These are phyloP conservation scores for Sylvicola cinctus DNA, from an alignment of 2,888 invertebrate genomes.

Conservation along the genomic window DNA sequence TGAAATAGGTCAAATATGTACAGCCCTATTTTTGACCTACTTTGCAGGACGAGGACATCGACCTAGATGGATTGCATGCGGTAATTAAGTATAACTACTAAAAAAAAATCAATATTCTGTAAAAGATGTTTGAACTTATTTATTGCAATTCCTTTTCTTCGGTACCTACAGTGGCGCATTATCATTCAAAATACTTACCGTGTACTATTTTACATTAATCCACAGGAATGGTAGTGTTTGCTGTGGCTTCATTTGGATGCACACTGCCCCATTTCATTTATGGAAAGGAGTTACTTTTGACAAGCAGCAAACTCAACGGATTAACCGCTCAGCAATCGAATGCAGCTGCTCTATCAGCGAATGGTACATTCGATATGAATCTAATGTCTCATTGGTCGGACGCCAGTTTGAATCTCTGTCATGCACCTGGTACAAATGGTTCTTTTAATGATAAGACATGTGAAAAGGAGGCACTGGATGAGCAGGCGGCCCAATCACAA, in stretches of 20 bases:
- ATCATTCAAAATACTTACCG: neutral
- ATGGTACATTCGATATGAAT: conserved; percentile 7
- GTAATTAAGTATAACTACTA: too few relatives aligned
- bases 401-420: conserved; percentile 21
- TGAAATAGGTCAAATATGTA: conserved; percentile 83
- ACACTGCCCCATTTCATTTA: conserved; percentile 75
- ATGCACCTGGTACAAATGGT: conserved; percentile 9
- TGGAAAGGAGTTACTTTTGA: conserved; percentile 43
- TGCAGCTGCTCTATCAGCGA: conserved; percentile 14
- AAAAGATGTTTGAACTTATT: too few relatives aligned
- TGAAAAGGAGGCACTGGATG: conserved; percentile 37
- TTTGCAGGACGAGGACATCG: conserved; percentile 81
- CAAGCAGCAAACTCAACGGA: conserved; percentile 15
- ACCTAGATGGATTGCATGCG: conserved; percentile 84
- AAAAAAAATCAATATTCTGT: too few relatives aligned
- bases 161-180: too few relatives aligned
- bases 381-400: too few relatives aligned
- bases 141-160: too few relatives aligned
- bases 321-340: conserved; percentile 2
- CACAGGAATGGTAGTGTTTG: conserved; percentile 55
- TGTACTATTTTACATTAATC: neutral
- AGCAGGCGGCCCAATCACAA: conserved; percentile 47
- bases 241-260: conserved; percentile 67
- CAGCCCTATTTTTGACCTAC: conserved; percentile 69
- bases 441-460: conserved; percentile 28